Base-by-base conservation (phyloP, 2,113 vertebrate genomes). In the Gulo gulo region DNA sequence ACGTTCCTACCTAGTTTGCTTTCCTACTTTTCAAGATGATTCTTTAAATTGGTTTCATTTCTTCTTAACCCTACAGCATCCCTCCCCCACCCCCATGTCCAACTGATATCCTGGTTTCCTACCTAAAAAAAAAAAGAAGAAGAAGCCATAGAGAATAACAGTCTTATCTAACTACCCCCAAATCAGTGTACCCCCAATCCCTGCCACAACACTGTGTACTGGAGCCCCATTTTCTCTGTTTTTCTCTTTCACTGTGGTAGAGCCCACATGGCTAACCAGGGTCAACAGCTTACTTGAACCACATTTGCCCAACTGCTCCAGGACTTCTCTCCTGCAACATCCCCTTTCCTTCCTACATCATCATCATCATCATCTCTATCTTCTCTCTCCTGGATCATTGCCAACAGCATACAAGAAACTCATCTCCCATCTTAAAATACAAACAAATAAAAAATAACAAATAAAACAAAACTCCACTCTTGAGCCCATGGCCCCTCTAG, bases 1-100 rank as follows among this genome's bases (percentile, higher is more conserved):
- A 69, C 13, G 34, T 65, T 50, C 20, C 29, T 52, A 34, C 12
- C 15, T 52, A 36, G 16, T 84, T 88, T 82, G n/a, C 71, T 86
- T 52, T 82, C 65, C 61, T 67, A 71, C 18, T 83, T 47, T 47
- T 83, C 21, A 76, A 71, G 65, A 59, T 39, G 61, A 55, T 73
- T 79, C 61, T 92, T 83, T 4, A 67, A 73, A 83, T 67, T 85
- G 20, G 69, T 85, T 88, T 95, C 36, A 85, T 92, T 78, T 94
- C n/a, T 50, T 24, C 76, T 80, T 42, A 93, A 84, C 6, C 34
- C 23, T 71, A 21, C 57, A 15, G n/a, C 4, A 59, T 74, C 65
- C 18, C 39, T 82, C 36, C 21, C 55, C n/a, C 59, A 26, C 59
- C 23, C n/a, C 26, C 15, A 52, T 50, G 63, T 59, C 91, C 31